Evolutionary conservation across 2,888 invertebrate species (phyloP).

Genomic region (Elmis aenea): DNA sequence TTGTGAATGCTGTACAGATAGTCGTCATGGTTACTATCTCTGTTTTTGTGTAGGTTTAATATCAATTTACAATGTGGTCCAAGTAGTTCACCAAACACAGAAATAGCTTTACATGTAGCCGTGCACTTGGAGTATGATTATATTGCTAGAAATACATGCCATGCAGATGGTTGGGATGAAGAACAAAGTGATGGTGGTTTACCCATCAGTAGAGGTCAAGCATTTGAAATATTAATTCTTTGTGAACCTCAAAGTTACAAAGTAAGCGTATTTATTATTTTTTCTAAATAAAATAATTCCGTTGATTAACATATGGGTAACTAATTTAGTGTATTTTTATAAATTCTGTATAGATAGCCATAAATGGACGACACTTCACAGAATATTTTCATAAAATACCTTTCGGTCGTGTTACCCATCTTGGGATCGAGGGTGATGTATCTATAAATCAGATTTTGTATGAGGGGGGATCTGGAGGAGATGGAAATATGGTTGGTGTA

Average conservation of each 20-base stretch:
- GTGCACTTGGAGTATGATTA: constrained; percentile 47
- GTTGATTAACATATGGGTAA: too few species aligned
- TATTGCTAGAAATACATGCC: constrained; percentile 50
- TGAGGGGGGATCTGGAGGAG: too few species aligned
- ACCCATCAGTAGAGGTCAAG: constrained; percentile 54
- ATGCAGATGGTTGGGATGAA: constrained; percentile 49
- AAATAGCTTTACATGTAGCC: constrained; percentile 65
- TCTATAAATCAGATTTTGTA: constrained; percentile 57
- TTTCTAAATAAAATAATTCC: neutral
- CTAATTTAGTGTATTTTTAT: too few species aligned
- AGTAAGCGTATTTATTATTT: constrained; percentile 53
- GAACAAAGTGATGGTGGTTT: constrained; percentile 48
- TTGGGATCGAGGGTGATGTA: constrained; percentile 68
- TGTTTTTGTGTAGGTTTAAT: constrained; percentile 52
- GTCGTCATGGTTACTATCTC: neutral
- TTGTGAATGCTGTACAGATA: too few species aligned
- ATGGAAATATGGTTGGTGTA: too few species aligned
- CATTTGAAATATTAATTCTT: constrained; percentile 61
- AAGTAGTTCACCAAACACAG: constrained; percentile 61
- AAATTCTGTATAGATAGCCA: constrained; percentile 5
- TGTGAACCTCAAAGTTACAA: constrained; percentile 57
- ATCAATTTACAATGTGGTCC: constrained; percentile 67
- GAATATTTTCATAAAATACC: constrained; percentile 67
- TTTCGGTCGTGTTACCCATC: constrained; percentile 54
- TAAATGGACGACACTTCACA: constrained; percentile 67